A percentile compares a stretch with the other conserved stretches of the same genome.
These are phyloP conservation scores for Netelia virgata DNA, from an alignment of 2,888 invertebrate genomes.

Conservation along the genomic window DNA sequence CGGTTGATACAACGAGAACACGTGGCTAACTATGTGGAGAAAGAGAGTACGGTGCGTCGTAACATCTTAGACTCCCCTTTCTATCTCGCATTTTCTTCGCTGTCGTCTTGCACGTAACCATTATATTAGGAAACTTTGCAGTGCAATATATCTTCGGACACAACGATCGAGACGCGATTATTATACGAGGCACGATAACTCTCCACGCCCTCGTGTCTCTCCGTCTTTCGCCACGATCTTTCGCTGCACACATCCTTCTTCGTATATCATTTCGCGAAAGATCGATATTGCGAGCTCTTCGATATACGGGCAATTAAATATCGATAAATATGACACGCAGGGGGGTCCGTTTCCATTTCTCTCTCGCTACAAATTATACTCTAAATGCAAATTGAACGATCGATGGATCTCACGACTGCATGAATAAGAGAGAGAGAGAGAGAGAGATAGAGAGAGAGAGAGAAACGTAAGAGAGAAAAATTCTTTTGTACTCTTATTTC, in stretches of 20 bases:
- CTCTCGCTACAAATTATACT: slow-evolving; percentile 34
- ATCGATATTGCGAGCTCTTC: not conserved
- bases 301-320: slow-evolving; percentile 50
- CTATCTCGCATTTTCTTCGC: slow-evolving; percentile 42
- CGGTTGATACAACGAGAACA: slow-evolving; percentile 46
- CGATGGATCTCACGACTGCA: slow-evolving; percentile 11
- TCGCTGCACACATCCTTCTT: slow-evolving; percentile 3
- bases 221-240: slow-evolving; percentile 40
- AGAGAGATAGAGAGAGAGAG: no score
- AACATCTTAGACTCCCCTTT: slow-evolving; percentile 16
- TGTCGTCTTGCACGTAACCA: slow-evolving; percentile 64
- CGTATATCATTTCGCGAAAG: not conserved
- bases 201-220: slow-evolving; percentile 50
- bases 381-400: slow-evolving; percentile 58
- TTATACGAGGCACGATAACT: slow-evolving; percentile 67
- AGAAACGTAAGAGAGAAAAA: not conserved
- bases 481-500: slow-evolving; percentile 8
- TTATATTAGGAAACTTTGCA: slow-evolving; percentile 73
- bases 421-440: no score
- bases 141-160: slow-evolving; percentile 69
- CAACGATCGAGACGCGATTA: slow-evolving; percentile 71
- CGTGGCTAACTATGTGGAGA: slow-evolving; percentile 27
- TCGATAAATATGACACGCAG: slow-evolving; percentile 47
- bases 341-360: slow-evolving; percentile 52
- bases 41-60: slow-evolving; percentile 5